Conservation (phyloP, 92 coral and sea anemone genomes). For the Zoanthus solanderi region DNA sequence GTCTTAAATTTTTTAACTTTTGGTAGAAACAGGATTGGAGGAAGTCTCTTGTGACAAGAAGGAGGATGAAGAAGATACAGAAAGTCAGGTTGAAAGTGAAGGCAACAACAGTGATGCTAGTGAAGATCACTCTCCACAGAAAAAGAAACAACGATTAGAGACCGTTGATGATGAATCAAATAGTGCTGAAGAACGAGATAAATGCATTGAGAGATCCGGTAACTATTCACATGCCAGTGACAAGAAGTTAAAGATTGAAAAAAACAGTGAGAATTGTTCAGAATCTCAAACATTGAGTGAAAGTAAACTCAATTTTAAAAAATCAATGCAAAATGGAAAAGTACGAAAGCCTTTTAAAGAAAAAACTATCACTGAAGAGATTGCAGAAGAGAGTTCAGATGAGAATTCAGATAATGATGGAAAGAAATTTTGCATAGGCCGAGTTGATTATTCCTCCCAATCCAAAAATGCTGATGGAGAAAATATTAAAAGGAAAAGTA, state of each 20-base stretch:
- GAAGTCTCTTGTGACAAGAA: neutral
- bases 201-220: neutral
- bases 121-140: slow-evolving; percentile 5
- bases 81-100: slow-evolving; percentile 9
- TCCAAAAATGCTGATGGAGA: neutral
- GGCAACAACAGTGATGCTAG: neutral
- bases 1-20: no score
- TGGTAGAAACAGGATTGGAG: neutral
- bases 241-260: neutral
- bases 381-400: neutral
- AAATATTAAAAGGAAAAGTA: neutral
- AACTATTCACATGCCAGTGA: neutral
- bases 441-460: neutral
- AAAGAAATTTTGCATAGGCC: neutral
- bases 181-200: slow-evolving; percentile 24
- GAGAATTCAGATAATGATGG: neutral
- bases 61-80: slow-evolving; percentile 19
- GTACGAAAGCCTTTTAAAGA: neutral
- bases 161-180: neutral
- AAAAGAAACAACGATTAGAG: neutral
- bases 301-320: neutral
- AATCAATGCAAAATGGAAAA: neutral
- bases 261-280: neutral
- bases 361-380: neutral
- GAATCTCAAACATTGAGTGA: neutral